Percentiles rank a stretch among this genome's conserved stretches.
phyloP scores from a whole-genome alignment of 2,113 vertebrate genomes.

The Mus musculus region DNA sequence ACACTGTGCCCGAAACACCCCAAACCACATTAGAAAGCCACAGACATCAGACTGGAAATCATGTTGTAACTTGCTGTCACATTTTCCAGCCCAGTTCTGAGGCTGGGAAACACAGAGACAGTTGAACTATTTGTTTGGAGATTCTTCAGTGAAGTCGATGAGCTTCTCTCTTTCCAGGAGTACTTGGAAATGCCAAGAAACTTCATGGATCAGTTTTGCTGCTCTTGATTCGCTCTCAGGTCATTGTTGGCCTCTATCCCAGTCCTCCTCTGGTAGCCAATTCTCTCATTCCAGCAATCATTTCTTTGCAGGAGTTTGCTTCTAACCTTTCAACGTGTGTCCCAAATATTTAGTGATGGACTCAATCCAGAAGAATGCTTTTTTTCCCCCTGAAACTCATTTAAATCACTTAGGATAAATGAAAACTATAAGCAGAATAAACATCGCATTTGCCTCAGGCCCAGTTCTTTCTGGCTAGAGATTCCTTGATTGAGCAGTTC shows the following conservation, averaged over 20 bases:
- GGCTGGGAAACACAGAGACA: constrained; percentile 66
- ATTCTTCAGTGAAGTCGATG: constrained; percentile 78
- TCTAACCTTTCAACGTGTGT: constrained; percentile 82
- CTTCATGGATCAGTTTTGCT: constrained; percentile 76
- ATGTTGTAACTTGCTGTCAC: constrained; percentile 48
- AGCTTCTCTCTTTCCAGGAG: constrained; percentile 81
- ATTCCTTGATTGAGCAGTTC: not conserved
- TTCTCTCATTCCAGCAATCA: constrained; percentile 81
- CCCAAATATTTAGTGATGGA: constrained; percentile 83
- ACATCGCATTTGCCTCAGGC: constrained; percentile 47
- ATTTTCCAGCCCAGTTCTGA: constrained; percentile 65
- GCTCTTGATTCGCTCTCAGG: constrained; percentile 73
- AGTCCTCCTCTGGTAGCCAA: constrained; percentile 79
- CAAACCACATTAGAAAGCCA: not conserved
- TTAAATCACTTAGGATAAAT: constrained; percentile 75
- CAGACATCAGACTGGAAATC: constrained; percentile 48
- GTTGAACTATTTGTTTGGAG: constrained; percentile 77
- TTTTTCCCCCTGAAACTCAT: constrained; percentile 61
- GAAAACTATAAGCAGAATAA: constrained; percentile 77
- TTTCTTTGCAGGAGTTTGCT: constrained; percentile 82
- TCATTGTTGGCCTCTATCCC: constrained; percentile 78
- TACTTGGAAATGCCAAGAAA: constrained; percentile 79
- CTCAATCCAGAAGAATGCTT: constrained; percentile 71
- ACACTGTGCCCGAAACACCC: not conserved
- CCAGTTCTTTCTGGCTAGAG: constrained; percentile 43